Evolutionary conservation across 35 echinoderm and acorn worm species (phyloP).

Genomic region (Nesometra sesokonis): DNA sequence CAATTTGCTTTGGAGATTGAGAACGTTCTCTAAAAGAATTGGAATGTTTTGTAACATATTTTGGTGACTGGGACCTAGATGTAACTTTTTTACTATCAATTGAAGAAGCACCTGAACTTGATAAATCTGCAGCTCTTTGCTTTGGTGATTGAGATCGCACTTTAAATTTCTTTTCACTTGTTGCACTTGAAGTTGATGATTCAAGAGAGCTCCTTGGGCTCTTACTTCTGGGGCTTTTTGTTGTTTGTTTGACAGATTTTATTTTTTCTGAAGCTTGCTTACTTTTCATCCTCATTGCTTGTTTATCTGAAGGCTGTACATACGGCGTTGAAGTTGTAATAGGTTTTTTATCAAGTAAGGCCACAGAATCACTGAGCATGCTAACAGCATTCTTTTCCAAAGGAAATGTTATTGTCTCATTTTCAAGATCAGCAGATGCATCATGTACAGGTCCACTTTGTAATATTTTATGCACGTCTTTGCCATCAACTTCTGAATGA

Average conservation of each 20-base stretch:
- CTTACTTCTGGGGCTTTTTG: not conserved
- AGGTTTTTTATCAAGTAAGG: conserved; percentile 1
- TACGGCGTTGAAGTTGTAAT: conserved; percentile 10
- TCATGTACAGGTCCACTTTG: not conserved
- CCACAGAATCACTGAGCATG: conserved; percentile 2
- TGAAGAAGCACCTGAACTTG: not conserved
- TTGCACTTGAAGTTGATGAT: not conserved
- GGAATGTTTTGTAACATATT: not conserved
- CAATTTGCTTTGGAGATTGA: not conserved
- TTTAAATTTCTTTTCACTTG: not conserved
- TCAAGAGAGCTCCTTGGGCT: not conserved
- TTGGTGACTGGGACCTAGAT: not conserved
- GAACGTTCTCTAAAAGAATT: not conserved
- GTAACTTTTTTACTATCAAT: not conserved
- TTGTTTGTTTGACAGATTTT: not conserved
- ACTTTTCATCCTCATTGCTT: not conserved
- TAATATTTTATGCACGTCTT: not conserved
- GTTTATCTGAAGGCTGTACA: not conserved
- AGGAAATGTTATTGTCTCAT: not conserved
- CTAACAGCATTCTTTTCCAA: not conserved
- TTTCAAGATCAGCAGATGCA: not conserved
- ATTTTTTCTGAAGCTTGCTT: not conserved
- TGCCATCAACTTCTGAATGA: not conserved
- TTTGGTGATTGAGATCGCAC: not conserved
- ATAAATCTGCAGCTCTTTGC: not conserved